Percentiles rank a stretch among this genome's conserved stretches.
These are phyloP conservation scores for Rhinogobio ventralis DNA, from an alignment of 2,797 vertebrate species.

Conservation along the genomic window DNA sequence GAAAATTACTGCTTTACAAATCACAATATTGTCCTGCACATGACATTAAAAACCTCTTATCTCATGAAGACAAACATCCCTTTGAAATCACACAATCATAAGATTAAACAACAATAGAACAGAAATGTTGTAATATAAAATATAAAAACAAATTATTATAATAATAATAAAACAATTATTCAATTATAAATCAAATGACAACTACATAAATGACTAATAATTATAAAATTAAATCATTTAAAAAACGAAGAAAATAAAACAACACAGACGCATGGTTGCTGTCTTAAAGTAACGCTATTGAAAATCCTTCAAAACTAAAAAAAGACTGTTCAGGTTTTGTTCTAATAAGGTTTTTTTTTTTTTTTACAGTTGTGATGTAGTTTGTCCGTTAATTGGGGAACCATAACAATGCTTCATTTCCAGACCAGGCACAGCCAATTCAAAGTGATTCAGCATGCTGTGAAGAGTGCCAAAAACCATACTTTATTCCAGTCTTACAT, in stretches of 20 bases:
- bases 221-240: background rate
- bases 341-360: no score
- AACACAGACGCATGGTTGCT: background rate
- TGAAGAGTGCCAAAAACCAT: background rate
- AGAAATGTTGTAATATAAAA: background rate
- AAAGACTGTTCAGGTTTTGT: no score
- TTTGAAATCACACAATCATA: background rate
- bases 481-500: constrained; percentile 29
- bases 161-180: background rate
- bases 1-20: background rate
- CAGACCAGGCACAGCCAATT: background rate
- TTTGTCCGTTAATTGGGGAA: background rate
- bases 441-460: constrained; percentile 9
- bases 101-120: background rate
- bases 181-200: background rate
- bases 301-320: background rate
- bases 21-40: background rate
- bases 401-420: background rate
- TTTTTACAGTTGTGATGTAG: background rate
- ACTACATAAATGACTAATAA: background rate
- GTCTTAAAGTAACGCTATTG: background rate
- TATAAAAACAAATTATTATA: background rate
- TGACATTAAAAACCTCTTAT: background rate
- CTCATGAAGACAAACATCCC: background rate
- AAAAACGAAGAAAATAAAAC: background rate